Base-by-base conservation (phyloP, 2,888 invertebrate species). In the Drosophila anceps region DNA sequence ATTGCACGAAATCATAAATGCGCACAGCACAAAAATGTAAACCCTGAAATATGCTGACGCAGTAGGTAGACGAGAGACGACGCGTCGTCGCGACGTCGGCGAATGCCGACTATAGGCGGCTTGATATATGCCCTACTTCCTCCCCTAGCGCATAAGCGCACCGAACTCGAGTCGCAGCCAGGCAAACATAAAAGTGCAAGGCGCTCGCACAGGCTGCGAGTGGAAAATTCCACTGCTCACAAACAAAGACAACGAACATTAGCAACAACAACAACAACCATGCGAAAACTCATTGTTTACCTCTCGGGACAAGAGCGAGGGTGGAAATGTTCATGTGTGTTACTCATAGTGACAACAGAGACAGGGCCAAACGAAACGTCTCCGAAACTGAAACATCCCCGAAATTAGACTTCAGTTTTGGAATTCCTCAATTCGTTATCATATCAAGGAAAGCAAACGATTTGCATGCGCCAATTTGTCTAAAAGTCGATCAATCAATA, bases 171-270 rank as follows among this genome's bases (percentile, higher is more conserved):
- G 51, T 67, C 63, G 51, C 64, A 70, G 76, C 66, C 72, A 59
- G 73, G 88, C 89, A 85, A 73, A 80, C 89, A 84, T 85, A 85
- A 64, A 84, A 84, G 82, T 89, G 84, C 88, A 84, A 74, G 73
- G 55, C 73, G 41, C 43, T 66, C 75, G 60, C 65, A 62, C 65
- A 72, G 65, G 77, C 75, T 72, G 57, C 66, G 84, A 91, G 74
- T 90, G 91, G 91, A 91, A 91, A 91, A 79, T 92, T 91, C 92
- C 92, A 90, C 78, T 88, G 81, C 10, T 57, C 48, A 48, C 39
- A 27, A 46, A 55, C 24, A 58, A 46, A 37, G 53, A 27, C 18
- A 51, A 39, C 64, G 68, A 44, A 35, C 53, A 35, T 33, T n/a
- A 54, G 53, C 62, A 59, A 55, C 61, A 70, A 58, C 62, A 67